Percentiles rank a stretch among this genome's conserved stretches.
phyloP scores from a whole-genome alignment of 2,888 invertebrate genomes.

The Nymphalis polychloros region DNA sequence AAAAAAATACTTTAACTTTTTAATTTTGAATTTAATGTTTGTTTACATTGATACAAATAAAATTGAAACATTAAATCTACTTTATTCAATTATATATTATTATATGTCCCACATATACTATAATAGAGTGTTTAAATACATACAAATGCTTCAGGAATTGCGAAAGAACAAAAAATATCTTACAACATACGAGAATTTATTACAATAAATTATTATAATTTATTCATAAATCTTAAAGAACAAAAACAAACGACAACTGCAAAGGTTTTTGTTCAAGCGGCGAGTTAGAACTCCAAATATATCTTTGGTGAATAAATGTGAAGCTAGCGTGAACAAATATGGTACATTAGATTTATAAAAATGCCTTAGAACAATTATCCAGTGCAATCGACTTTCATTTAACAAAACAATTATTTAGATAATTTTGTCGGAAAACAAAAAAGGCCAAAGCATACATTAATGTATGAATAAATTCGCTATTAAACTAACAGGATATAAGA shows the following conservation, averaged over 20 bases:
- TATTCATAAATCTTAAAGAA: slow-evolving; percentile 18
- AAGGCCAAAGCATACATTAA: neutral
- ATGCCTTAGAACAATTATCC: neutral
- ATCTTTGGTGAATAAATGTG: slow-evolving; percentile 30
- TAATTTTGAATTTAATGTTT: neutral
- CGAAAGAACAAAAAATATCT: slow-evolving; percentile 13
- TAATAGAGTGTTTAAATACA: slow-evolving; percentile 1
- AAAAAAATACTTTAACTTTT: too few species aligned
- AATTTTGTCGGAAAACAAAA: neutral
- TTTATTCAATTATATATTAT: neutral
- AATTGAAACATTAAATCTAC: neutral
- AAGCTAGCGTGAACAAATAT: slow-evolving; percentile 9
- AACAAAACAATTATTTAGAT: neutral
- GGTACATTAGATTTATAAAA: neutral
- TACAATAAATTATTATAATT: slow-evolving; percentile 31
- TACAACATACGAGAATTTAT: slow-evolving; percentile 25
- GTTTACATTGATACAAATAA: slow-evolving; percentile 1
- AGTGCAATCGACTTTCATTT: neutral
- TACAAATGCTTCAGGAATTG: slow-evolving; percentile 24
- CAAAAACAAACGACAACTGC: slow-evolving; percentile 20
- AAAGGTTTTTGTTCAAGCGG: slow-evolving; percentile 26
- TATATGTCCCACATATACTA: slow-evolving; percentile 1
- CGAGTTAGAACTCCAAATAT: slow-evolving; percentile 4
- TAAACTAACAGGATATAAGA: slow-evolving; percentile 13
- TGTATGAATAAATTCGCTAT: slow-evolving; percentile 11